Evolutionary conservation across 2,888 invertebrate genomes (phyloP).

Genomic region (Macaria notata): DNA sequence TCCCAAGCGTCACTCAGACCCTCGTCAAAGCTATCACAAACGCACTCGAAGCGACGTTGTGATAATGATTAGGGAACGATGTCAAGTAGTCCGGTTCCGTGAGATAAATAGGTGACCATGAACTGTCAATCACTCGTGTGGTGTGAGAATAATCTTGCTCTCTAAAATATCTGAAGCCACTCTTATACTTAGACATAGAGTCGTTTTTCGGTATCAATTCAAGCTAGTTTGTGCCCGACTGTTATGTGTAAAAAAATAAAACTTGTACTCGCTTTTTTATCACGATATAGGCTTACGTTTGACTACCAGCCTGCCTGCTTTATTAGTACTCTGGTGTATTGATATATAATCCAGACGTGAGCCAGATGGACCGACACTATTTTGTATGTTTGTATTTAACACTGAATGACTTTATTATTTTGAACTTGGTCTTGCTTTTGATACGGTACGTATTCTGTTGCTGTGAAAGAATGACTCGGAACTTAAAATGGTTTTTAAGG

Average conservation of each 20-base stretch:
- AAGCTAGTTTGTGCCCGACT: too few species aligned
- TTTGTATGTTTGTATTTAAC: conserved; percentile 3
- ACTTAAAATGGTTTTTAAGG: neutral
- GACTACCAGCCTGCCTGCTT: too few species aligned
- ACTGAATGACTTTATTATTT: conserved; percentile 29
- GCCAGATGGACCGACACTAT: conserved; percentile 24
- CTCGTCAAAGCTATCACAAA: conserved; percentile 25
- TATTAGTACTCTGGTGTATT: neutral
- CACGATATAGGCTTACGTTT: too few species aligned
- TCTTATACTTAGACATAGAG: too few species aligned
- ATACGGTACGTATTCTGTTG: conserved; percentile 8
- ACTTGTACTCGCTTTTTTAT: too few species aligned
- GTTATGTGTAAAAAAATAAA: too few species aligned
- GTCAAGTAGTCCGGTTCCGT: conserved; percentile 20
- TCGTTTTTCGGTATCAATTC: too few species aligned
- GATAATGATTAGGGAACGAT: conserved; percentile 25
- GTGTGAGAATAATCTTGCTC: conserved; percentile 10
- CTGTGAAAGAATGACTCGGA: too few species aligned
- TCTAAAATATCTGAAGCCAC: too few species aligned
- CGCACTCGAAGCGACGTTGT: conserved; percentile 17
- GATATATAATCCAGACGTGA: conserved; percentile 18
- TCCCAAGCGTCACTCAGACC: conserved; percentile 16
- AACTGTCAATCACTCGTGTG: conserved; percentile 12
- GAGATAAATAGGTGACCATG: conserved; percentile 21
- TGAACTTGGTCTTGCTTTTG: conserved; percentile 16